Evolutionary conservation across 1,140 invertebrate genomes (phyloP), one percentile per base, ranked within the genome.

Genomic region (Platyscapa corneri): DNA sequence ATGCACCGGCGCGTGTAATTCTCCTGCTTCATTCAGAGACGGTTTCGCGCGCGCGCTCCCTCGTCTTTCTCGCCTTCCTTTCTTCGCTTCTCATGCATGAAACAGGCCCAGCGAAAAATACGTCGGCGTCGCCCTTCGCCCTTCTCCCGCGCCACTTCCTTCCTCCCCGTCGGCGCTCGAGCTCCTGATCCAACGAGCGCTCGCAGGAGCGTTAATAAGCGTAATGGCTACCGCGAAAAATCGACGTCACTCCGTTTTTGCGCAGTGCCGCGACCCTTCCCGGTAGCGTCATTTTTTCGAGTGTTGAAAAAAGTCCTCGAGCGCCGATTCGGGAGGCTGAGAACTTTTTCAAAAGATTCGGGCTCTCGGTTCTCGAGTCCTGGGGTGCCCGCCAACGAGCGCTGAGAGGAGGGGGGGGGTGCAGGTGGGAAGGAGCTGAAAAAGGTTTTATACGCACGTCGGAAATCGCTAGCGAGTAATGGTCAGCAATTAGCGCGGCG

Each of bases 401-500:
- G 70, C 20, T 27, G 30, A 20, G 39, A 23, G 67, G 42, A 5
- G 39, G 76, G 56, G 30, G 76, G 67, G n/a, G 42, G 42, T 37
- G 56, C 12, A 30, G 27, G 27, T 34, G 34, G 46, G 76, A 53
- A 84, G 87, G 83, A 70, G 53, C 65, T 76, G 34, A 56, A 77
- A 56, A 80, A 80, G 65, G 74, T 65, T 77, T 64, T 77, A 39
- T 84, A 89, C 87, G 86, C 82, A 87, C 82, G 87, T 89, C 79
- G 84, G 88, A 89, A 90, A 91, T 90, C 87, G 87, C 86, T 86
- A 88, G 87, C 84, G 83, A 78, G 84, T 89, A 89, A 90, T 90
- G 87, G 86, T 88, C 87, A 86, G 87, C 87, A 90, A 90, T 90
- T 91, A 91, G 89, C 85, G 88, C 87, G 87, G 88, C 88, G 88